A percentile compares a stretch with the other conserved stretches of the same genome.
Evolutionary conservation across 2,113 vertebrate species (phyloP).

Genomic region (Dasypus novemcinctus): DNA sequence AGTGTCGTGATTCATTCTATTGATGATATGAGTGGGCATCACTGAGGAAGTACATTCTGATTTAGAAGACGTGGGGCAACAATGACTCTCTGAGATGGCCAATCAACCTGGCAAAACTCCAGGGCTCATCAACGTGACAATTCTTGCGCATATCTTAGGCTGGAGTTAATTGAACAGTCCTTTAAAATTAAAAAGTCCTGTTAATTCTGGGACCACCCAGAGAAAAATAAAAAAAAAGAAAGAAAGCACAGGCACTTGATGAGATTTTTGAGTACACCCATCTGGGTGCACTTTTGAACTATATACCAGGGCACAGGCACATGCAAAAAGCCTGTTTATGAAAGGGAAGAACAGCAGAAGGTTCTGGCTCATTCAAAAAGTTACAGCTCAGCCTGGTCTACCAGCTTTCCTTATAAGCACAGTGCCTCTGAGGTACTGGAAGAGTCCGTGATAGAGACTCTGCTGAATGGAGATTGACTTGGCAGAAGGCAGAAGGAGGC

Average conservation of each 20-base stretch:
- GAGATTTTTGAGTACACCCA: not conserved
- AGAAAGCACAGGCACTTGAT: not conserved
- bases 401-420: not conserved
- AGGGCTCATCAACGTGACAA: not conserved
- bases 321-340: not conserved
- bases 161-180: not conserved
- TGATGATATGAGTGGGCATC: not conserved
- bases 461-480: rapidly evolving
- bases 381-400: not conserved
- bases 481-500: not conserved
- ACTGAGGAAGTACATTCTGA: not conserved
- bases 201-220: not conserved
- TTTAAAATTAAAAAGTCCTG: not conserved
- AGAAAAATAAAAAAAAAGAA: not conserved
- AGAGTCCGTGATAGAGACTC: not conserved
- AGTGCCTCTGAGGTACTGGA: rapidly evolving
- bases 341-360: not conserved
- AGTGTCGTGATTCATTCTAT: not conserved
- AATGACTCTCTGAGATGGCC: not conserved
- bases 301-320: too few species aligned
- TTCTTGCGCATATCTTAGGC: not conserved
- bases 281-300: not conserved
- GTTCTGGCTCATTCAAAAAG: not conserved
- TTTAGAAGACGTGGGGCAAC: not conserved
- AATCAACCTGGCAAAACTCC: not conserved